These are phyloP conservation scores for Drosophila seclusa DNA, from an alignment of 2,888 invertebrate species.

Conservation along the genomic window DNA sequence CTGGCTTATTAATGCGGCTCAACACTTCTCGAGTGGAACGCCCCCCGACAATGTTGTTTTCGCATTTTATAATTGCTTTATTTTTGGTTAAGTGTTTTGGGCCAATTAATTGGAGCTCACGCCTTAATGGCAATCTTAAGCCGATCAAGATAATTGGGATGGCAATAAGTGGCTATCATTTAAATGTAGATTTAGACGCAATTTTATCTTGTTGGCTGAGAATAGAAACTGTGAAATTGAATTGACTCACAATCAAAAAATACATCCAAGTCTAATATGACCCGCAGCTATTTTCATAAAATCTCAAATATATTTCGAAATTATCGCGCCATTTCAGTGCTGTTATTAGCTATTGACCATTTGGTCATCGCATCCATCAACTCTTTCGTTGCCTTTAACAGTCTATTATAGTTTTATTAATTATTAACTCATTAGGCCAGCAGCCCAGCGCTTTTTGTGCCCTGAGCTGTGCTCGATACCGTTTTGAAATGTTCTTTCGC, in stretches of 20 bases:
- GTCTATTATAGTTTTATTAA: conserved; percentile 50
- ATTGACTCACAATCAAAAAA: background rate
- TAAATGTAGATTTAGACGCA: background rate
- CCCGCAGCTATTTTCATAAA: conserved; percentile 9
- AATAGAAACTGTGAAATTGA: background rate
- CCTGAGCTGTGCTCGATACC: conserved; percentile 50
- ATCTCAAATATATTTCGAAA: conserved; percentile 31
- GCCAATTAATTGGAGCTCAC: conserved; percentile 60
- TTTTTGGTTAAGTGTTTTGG: conserved; percentile 46
- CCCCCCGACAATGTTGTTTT: conserved; percentile 57
- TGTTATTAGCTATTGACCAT: conserved; percentile 49
- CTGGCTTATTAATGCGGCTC: conserved; percentile 61
- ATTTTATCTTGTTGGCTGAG: background rate
- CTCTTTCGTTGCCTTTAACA: conserved; percentile 12
- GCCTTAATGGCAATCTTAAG: conserved; percentile 49
- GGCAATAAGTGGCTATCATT: conserved; percentile 1
- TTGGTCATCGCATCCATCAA: conserved; percentile 68
- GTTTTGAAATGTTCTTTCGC: conserved; percentile 55
- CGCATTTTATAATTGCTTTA: conserved; percentile 72
- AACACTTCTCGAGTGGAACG: conserved; percentile 72
- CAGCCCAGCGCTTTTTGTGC: conserved; percentile 15
- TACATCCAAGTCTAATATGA: background rate
- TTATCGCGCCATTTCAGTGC: conserved; percentile 26
- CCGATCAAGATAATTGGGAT: conserved; percentile 47
- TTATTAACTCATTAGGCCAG: conserved; percentile 68